phyloP scores from a whole-genome alignment of 2,113 vertebrate species.

The Mionectes macconnelli region DNA sequence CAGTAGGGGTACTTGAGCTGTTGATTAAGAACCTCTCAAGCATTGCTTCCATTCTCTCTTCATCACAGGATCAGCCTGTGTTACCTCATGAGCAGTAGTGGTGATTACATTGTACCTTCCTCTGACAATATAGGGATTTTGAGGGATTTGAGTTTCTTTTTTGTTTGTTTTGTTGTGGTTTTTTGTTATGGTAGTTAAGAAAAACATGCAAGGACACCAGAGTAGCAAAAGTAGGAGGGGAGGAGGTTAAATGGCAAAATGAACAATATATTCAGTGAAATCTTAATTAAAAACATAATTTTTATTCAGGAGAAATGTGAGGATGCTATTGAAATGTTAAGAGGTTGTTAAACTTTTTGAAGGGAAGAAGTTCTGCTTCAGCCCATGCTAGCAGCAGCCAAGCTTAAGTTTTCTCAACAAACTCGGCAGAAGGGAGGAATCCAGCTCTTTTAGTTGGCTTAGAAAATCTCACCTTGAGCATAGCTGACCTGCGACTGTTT shows the following conservation, averaged over 20 bases:
- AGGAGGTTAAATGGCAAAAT: not conserved
- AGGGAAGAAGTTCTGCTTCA: not conserved
- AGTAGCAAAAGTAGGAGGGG: not conserved
- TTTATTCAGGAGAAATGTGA: not conserved
- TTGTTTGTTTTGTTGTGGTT: too few species aligned
- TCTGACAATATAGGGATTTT: not conserved
- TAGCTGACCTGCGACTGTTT: not conserved
- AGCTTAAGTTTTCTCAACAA: not conserved
- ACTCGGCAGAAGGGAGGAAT: not conserved
- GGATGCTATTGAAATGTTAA: not conserved
- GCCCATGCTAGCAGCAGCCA: accelerated
- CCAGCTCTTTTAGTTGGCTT: not conserved
- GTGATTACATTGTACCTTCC: not conserved
- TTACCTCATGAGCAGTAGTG: not conserved
- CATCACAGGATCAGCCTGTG: not conserved
- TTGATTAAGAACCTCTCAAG: not conserved
- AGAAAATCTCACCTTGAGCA: not conserved
- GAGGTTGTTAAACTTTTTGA: not conserved
- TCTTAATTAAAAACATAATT: not conserved
- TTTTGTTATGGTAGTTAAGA: not conserved
- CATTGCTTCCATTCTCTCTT: not conserved
- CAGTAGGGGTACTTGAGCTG: not conserved
- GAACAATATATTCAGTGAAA: not conserved
- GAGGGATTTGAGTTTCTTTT: not conserved
- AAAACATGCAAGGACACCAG: not conserved